A percentile compares a stretch with the other conserved stretches of the same genome.
phyloP scores from a whole-genome alignment of 2,797 vertebrate species.

The Trichosurus vulpecula region DNA sequence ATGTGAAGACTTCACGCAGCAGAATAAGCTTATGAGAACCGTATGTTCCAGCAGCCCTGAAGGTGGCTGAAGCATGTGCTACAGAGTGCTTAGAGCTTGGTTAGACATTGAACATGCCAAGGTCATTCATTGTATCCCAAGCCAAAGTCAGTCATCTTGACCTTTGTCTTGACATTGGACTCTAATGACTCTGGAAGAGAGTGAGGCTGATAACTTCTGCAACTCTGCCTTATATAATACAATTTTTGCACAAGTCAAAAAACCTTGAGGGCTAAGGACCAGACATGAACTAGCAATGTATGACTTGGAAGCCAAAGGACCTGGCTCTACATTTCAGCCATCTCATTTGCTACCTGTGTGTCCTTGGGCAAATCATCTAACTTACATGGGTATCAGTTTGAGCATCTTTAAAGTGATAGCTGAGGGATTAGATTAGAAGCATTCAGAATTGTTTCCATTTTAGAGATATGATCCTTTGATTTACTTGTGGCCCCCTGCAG shows the following conservation, averaged over 20 bases:
- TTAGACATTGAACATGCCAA: background rate
- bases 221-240: background rate
- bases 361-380: background rate
- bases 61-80: background rate
- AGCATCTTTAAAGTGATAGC: background rate
- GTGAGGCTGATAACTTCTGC: background rate
- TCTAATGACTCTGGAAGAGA: background rate
- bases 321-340: background rate
- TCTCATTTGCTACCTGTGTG: too few species aligned
- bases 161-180: background rate
- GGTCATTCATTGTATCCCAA: background rate
- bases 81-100: background rate
- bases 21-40: background rate
- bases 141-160: background rate
- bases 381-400: fast-evolving
- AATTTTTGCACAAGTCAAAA: too few species aligned
- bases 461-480: background rate
- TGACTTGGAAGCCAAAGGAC: too few species aligned
- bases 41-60: background rate
- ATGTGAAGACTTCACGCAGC: background rate
- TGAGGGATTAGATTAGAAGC: background rate
- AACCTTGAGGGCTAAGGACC: too few species aligned
- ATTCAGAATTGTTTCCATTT: background rate
- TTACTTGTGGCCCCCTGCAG: background rate
- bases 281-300: too few species aligned